A percentile compares a stretch with the other conserved stretches of the same genome.
phyloP scores from a whole-genome alignment of 2,113 vertebrate species.

The Rhea americana region DNA sequence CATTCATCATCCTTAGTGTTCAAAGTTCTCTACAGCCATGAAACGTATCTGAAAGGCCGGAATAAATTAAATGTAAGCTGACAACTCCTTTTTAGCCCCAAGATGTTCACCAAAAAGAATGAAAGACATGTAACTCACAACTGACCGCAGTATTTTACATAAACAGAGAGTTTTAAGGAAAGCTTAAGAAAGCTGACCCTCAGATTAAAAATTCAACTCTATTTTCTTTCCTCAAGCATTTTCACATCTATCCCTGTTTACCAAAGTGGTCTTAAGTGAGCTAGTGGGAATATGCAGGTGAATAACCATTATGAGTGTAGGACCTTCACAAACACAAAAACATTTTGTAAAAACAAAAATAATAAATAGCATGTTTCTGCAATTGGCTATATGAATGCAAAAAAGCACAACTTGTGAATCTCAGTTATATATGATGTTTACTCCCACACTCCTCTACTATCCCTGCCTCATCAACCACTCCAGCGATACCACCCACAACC shows the following conservation, averaged over 20 bases:
- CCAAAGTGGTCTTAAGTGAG: background rate
- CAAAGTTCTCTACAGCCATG: constrained; percentile 1
- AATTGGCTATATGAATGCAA: background rate
- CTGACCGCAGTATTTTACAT: constrained; percentile 28
- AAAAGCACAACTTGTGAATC: background rate
- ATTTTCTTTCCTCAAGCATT: background rate
- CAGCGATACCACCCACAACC: background rate
- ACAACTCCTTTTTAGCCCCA: constrained; percentile 32
- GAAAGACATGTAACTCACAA: background rate
- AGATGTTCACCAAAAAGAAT: constrained; percentile 32
- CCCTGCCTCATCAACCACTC: background rate
- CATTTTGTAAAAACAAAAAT: background rate
- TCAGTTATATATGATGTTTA: rapidly evolving
- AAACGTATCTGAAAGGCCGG: constrained; percentile 16
- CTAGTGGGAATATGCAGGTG: background rate
- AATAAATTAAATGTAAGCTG: constrained; percentile 55
- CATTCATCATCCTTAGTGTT: constrained; percentile 11
- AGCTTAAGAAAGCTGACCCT: constrained; percentile 19
- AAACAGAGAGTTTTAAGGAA: constrained; percentile 9
- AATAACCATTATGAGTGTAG: background rate
- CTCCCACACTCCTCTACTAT: background rate
- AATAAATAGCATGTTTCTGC: background rate
- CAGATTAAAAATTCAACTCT: background rate
- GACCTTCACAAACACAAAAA: background rate
- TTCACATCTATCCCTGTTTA: background rate